Evolutionary conservation across 2,888 invertebrate species (phyloP), one percentile per base, ranked within the genome.

Genomic region (Leptothorax acervorum): DNA sequence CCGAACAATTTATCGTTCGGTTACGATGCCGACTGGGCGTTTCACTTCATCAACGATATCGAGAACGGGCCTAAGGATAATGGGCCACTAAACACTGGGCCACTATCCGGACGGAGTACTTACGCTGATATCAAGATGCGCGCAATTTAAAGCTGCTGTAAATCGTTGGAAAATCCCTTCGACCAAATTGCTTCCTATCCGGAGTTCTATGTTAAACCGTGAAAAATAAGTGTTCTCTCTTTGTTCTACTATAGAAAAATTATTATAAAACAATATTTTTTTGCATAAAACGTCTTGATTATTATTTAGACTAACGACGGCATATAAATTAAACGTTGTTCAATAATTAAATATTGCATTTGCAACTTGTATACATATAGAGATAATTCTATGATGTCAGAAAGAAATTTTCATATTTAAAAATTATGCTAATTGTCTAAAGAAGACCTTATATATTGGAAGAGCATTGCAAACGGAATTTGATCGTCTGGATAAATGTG

Each of bases 41-140:
- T 90, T 90, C 85, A 79, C 89, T 90, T 90, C 90, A 87, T 90
- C 89, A 87, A 76, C 85, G 90, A 75, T 90, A 90, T 90, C 87
- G 84, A 63, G 86, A 85, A 86, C 42, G 83, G 65, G 62, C 48
- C 85, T 63, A n/a, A 84, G 82, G 85, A 88, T 89, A 89, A 90
- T 89, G 86, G 89, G 53, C 74, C 68, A 84, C 84, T 90, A 84
- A 88, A 88, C 81, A 85, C 78, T 82, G 82, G 35, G 82, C 66
- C 84, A 83, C 82, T 87, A 88, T 71, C 81, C 75, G 28, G 12
- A 76, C 62, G 65, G 65, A 70, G 48, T 76, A 39, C 23, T 23
- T 23, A 23, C 35, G 71, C 62, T 55, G 71, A 55, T 85, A 71
- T 75, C 68, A 66, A 55, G 63, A 71, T 79, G 74, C 39, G 31